phyloP scores from a whole-genome alignment of 1,140 invertebrate genomes.

The Brachionus rubens region DNA sequence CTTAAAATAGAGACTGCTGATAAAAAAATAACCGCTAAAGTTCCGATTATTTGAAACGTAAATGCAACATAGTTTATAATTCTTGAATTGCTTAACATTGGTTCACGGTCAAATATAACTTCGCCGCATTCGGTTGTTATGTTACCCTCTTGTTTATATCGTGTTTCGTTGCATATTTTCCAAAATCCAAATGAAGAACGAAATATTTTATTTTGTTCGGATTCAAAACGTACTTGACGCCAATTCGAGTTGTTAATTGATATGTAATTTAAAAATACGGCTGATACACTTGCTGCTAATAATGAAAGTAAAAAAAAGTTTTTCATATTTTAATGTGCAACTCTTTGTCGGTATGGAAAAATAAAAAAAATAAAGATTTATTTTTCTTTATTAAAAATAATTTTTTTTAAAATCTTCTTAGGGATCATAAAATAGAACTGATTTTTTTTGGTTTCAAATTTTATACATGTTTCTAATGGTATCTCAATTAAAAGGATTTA shows the following conservation, averaged over 20 bases:
- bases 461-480: too few relatives aligned
- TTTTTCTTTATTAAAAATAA: too few relatives aligned
- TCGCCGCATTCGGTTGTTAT: not conserved
- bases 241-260: conserved; percentile 4
- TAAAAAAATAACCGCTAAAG: not conserved
- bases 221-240: not conserved
- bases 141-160: not conserved
- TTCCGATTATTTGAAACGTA: conserved; percentile 16
- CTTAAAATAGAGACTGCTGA: not conserved
- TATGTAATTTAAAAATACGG: not conserved
- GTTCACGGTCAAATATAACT: not conserved
- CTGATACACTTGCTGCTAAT: not conserved
- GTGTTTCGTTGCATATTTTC: conserved; percentile 17
- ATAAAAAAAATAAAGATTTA: too few relatives aligned
- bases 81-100: not conserved
- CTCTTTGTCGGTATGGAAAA: too few relatives aligned
- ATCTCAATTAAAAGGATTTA: too few relatives aligned
- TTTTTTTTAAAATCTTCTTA: too few relatives aligned
- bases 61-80: not conserved
- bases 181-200: conserved; percentile 16
- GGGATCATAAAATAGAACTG: too few relatives aligned
- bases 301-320: conserved; percentile 19
- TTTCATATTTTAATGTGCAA: conserved; percentile 24
- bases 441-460: too few relatives aligned
- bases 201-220: not conserved